Conservation (phyloP, 2,113 vertebrate species). For the Strix aluco region DNA sequence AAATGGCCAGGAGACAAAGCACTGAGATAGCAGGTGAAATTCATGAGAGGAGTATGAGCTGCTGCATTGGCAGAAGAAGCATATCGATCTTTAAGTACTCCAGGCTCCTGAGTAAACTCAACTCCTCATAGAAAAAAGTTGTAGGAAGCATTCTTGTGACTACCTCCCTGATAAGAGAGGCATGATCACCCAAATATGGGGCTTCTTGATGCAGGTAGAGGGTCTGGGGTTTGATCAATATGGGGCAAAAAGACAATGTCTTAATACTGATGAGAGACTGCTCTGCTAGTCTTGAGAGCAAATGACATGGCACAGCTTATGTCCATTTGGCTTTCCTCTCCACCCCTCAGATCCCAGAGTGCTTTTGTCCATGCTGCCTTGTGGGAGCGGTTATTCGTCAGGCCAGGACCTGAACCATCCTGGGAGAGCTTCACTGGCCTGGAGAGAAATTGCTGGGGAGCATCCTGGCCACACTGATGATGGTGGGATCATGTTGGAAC, state of each 20-base stretch:
- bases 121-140: neutral
- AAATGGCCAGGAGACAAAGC: neutral
- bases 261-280: neutral
- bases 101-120: neutral
- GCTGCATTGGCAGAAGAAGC: neutral
- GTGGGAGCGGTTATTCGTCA: neutral
- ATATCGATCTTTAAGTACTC: neutral
- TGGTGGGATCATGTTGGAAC: neutral
- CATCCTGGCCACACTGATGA: neutral
- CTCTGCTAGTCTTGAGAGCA: neutral
- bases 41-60: neutral
- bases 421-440: neutral
- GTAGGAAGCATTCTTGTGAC: neutral
- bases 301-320: neutral
- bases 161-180: neutral
- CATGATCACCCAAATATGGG: neutral
- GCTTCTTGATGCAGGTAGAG: neutral
- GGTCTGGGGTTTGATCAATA: neutral
- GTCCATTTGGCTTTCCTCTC: neutral
- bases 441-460: neutral
- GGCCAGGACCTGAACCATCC: neutral
- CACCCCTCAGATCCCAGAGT: neutral
- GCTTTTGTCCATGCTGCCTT: neutral
- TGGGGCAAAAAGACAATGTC: neutral
- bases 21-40: neutral